A percentile compares a stretch with the other conserved stretches of the same genome.
These are phyloP conservation scores for Hylia prasina DNA, from an alignment of 2,113 vertebrate species.

Conservation along the genomic window DNA sequence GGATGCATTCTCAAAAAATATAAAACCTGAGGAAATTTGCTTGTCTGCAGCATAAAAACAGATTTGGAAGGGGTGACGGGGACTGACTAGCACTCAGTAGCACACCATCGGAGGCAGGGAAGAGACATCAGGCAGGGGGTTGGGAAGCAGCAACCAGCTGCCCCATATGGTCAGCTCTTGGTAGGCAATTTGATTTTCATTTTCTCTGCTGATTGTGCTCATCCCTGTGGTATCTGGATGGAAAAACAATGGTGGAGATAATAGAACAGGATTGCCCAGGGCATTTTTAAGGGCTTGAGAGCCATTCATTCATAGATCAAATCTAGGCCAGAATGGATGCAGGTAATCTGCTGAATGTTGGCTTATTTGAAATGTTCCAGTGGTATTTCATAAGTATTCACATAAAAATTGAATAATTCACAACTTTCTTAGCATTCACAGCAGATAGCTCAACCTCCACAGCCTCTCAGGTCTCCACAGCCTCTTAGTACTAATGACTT, in stretches of 20 bases:
- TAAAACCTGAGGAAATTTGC: neutral
- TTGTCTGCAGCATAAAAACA: neutral
- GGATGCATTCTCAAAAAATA: neutral
- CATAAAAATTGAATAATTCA: conserved; percentile 43
- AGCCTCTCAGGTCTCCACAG: conserved; percentile 12
- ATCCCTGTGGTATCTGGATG: conserved; percentile 60
- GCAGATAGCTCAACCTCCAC: neutral
- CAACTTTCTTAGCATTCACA: conserved; percentile 53
- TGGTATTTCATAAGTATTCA: conserved; percentile 31
- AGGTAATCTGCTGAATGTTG: conserved; percentile 49
- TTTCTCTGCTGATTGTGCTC: conserved; percentile 62
- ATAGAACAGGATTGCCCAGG: conserved; percentile 41
- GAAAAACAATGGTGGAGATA: conserved; percentile 61
- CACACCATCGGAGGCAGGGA: neutral
- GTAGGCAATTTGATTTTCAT: conserved; percentile 66
- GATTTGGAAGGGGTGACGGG: neutral
- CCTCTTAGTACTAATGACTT: conserved; percentile 23
- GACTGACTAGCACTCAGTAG: neutral
- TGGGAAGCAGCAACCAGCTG: conserved; percentile 56
- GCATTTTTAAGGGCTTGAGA: conserved; percentile 50
- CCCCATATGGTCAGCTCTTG: conserved; percentile 63
- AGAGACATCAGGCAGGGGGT: conserved; percentile 41
- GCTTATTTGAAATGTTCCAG: conserved; percentile 10
- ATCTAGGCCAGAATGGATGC: conserved; percentile 49
- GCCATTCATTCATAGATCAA: conserved; percentile 56